Percentiles rank a stretch among this genome's conserved stretches.
phyloP scores from a whole-genome alignment of 2,888 invertebrate species.

The Phyto melanocephala region DNA sequence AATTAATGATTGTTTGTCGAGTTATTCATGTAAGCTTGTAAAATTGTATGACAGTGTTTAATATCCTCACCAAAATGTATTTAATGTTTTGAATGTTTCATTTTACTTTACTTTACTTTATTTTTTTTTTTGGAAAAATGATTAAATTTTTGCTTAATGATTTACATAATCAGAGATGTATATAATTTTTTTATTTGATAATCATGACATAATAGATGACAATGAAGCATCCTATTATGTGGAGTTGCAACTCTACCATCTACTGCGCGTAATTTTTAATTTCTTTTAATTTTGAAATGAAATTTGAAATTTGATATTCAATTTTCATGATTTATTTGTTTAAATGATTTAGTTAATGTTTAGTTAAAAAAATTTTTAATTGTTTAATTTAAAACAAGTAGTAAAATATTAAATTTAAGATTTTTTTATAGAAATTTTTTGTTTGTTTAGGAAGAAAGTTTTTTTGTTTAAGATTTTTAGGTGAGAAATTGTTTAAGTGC shows the following conservation, averaged over 20 bases:
- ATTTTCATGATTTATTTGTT: conserved; percentile 71
- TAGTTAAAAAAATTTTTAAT: conserved; percentile 16
- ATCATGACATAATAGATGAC: conserved; percentile 75
- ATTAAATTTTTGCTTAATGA: conserved; percentile 50
- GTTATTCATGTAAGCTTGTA: neutral
- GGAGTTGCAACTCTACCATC: conserved; percentile 78
- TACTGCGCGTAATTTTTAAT: conserved; percentile 60
- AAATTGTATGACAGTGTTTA: neutral
- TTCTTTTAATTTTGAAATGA: conserved; percentile 69
- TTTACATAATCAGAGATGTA: conserved; percentile 49
- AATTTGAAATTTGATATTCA: conserved; percentile 74
- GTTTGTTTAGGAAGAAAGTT: conserved; percentile 28
- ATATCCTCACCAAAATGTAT: conserved; percentile 26
- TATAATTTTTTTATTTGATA: conserved; percentile 37
- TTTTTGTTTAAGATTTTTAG: conserved; percentile 26
- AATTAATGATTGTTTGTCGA: neutral
- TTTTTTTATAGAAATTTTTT: neutral
- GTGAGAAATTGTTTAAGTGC: conserved; percentile 38
- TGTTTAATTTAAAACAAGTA: conserved; percentile 5
- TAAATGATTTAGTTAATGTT: conserved; percentile 24
- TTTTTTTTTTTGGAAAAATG: conserved; percentile 28
- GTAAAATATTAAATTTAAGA: too few species aligned
- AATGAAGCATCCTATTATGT: conserved; percentile 76
- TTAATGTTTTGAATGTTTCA: conserved; percentile 34
- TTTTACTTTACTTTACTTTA: neutral